Base-by-base conservation (phyloP, 2,113 vertebrate genomes). In the Chitala chitala region DNA sequence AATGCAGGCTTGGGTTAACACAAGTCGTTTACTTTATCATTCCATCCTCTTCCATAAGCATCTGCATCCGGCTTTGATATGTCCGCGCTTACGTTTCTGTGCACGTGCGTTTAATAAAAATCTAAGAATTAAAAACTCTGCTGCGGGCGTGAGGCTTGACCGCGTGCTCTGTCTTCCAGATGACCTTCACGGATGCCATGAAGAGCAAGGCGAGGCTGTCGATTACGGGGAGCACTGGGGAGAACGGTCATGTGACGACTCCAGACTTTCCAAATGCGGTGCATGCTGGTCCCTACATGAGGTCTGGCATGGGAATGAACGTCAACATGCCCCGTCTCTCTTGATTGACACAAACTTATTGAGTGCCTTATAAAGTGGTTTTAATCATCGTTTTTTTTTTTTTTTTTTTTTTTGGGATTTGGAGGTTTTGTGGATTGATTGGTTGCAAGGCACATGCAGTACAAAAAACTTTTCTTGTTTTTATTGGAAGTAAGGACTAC, bases 301-400 rank as follows among this genome's bases (percentile, higher is more conserved):
- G 94, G 92, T 94, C 95, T 92, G 95, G 95, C 95, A 95, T 98
- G 94, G 92, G 94, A 93, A 94, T 97, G 94, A 96, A 92, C 93
- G 94, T 96, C 94, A 94, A 94, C 93, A 93, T 98, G 94, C 96
- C 95, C 91, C 93, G 94, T 91, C 91, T 94, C 90, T 97, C 92
- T 89, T 97, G 94, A 94, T 93, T 92, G 92, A 91, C 92, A 90
- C 89, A 91, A 89, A 88, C 91, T 91, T 89, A 91, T 82, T 91
- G 91, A 97, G 95, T 98, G 96, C 96, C 96, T 98, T 97, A 98
- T 93, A 95, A 90, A 92, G 89, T 92, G 92, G 92, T 93, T 91
- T 92, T 89, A 89, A 76, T 90, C 87, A 89, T 76, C 89, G 91
- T 92, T 65, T 89, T 89, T 90, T n/a, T n/a, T n/a, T n/a, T n/a